These are phyloP conservation scores for Ferdinandea cuprea DNA, from an alignment of 2,888 invertebrate genomes.

Conservation along the genomic window DNA sequence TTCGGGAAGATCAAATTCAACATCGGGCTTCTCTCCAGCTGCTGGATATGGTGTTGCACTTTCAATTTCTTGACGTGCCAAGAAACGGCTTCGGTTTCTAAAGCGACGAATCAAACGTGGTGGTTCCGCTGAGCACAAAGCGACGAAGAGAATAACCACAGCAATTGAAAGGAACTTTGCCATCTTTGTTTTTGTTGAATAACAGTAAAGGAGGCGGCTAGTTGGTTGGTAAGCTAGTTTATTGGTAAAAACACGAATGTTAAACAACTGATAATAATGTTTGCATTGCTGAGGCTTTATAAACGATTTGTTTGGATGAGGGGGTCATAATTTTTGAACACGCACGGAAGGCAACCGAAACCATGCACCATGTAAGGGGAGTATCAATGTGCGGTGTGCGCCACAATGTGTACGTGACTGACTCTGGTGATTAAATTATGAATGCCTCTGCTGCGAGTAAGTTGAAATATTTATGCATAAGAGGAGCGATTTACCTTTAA, in stretches of 20 bases:
- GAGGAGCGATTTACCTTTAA: conserved; percentile 29
- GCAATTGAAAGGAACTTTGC: conserved; percentile 18
- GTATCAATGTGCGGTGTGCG: conserved; percentile 39
- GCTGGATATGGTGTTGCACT: conserved; percentile 79
- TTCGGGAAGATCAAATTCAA: conserved; percentile 79
- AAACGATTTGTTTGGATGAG: conserved; percentile 49
- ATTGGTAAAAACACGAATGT: conserved; percentile 39
- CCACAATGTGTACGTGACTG: conserved; percentile 59
- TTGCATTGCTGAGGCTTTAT: conserved; percentile 48
- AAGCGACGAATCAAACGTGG: conserved; percentile 30
- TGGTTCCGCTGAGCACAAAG: conserved; percentile 27
- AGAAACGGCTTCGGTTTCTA: conserved; percentile 40
- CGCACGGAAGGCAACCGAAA: conserved; percentile 63
- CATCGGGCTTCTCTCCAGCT: conserved; percentile 79
- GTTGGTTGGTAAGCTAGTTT: conserved; percentile 7
- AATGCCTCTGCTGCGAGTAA: conserved; percentile 35
- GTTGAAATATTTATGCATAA: conserved; percentile 53
- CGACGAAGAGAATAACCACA: conserved; percentile 5
- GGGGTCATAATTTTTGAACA: conserved; percentile 46
- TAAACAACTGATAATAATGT: conserved; percentile 55
- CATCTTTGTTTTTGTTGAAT: conserved; percentile 24
- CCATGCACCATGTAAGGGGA: conserved; percentile 44
- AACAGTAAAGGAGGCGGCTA: too few species aligned
- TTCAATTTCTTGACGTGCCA: conserved; percentile 53
- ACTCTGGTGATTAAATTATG: conserved; percentile 57